Evolutionary conservation across 2,888 invertebrate genomes (phyloP), one percentile per base, ranked within the genome.

Genomic region (Tanypteryx hageni): DNA sequence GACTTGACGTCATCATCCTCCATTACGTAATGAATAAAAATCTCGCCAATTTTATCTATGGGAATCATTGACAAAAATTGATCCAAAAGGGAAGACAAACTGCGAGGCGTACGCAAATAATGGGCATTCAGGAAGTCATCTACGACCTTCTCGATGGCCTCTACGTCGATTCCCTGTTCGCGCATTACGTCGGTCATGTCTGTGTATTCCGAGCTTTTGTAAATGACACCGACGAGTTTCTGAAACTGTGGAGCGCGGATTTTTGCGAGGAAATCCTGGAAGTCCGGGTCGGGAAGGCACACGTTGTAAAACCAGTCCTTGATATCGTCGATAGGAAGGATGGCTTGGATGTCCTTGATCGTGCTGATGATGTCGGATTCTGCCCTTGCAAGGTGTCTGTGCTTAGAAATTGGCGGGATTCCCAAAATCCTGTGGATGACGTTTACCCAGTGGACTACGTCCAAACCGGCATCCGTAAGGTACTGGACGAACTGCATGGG

Each of bases 281-380:
- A 95, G 0, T 93, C 94, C 0, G 86, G 57, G 0, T 94, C 94
- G 2, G 92, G 94, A 0, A 93, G 22, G 56, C 94, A 91, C 93
- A 95, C 95, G 7, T 94, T 84, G 0, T 94, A 0, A 92, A 94
- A 94, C 44, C 94, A 92, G 13, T 93, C 93, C 91, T 94, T 93
- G 68, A 95, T 93, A 14, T 94, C 92, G 0, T 94, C 93, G 0
- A 94, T 1, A 0, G 95, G 95, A 3, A 95, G 93, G 0, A 94
- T 7, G 0, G 93, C 93, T 57, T 93, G 92, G 59, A 94, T 91
- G 9, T 94, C 95, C 0, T 93, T 91, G 57, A 94, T 27, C 27
- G 94, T 92, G 7, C 94, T 94, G 16, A 89, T 58, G n/a, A 89
- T n/a, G 0, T 61, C 89, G 9, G 89, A 89, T 9, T 58, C 64